phyloP scores from a whole-genome alignment of 1,140 invertebrate genomes.

The Lasioglossum albipes region DNA sequence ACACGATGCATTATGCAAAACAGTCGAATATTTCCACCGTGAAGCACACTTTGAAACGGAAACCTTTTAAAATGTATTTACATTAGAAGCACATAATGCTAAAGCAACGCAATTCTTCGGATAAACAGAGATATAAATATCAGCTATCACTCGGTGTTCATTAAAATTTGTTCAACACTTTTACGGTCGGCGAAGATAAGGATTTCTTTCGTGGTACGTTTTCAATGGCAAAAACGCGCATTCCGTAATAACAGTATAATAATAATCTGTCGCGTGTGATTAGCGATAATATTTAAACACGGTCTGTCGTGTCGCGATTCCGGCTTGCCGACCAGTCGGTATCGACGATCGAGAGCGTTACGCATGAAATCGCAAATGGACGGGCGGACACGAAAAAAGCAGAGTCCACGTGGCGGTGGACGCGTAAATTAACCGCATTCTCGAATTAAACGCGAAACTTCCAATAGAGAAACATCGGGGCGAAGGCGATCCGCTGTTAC shows the following conservation, averaged over 20 bases:
- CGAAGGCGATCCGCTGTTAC: not conserved
- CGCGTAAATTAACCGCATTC: constrained; percentile 17
- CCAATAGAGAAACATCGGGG: not conserved
- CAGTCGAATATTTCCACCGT: too few relatives aligned
- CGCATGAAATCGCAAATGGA: constrained; percentile 44
- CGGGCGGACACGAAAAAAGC: not conserved
- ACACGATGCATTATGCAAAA: too few relatives aligned
- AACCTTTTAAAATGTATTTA: not conserved
- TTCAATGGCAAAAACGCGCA: not conserved
- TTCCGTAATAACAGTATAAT: not conserved
- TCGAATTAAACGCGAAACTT: constrained; percentile 30
- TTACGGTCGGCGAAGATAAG: not conserved
- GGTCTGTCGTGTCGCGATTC: constrained; percentile 9
- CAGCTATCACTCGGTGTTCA: not conserved
- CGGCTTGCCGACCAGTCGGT: not conserved
- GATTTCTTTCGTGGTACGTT: not conserved
- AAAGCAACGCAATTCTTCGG: too few relatives aligned
- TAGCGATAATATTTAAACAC: constrained; percentile 3
- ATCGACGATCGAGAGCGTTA: constrained; percentile 31
- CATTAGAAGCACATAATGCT: not conserved
- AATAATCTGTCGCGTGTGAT: not conserved
- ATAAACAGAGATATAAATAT: not conserved
- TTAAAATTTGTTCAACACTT: not conserved
- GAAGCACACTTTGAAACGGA: too few relatives aligned
- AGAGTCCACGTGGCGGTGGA: constrained; percentile 7